Conservation (phyloP, 2,797 vertebrate genomes). For the Huso huso region DNA sequence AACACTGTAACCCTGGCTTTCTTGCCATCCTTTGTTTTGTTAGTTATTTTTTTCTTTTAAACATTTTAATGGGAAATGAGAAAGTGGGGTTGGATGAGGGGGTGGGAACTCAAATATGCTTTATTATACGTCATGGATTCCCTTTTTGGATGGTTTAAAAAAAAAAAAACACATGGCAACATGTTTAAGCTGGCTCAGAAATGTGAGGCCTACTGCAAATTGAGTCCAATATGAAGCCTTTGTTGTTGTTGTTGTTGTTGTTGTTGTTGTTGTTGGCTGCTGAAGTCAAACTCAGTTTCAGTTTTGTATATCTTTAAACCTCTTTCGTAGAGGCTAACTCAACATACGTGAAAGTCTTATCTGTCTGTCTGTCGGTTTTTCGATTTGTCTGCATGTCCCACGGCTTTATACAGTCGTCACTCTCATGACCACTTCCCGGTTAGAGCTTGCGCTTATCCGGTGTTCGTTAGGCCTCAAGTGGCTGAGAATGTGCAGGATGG, state of each 20-base stretch:
- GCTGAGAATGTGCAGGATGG: constrained; percentile 86
- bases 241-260: constrained; percentile 12
- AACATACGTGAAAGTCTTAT: background rate
- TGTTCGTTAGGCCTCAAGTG: constrained; percentile 79
- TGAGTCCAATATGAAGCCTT: constrained; percentile 18
- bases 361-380: background rate
- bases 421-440: constrained; percentile 88
- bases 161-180: constrained; percentile 20
- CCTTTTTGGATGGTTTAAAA: background rate
- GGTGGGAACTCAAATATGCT: background rate
- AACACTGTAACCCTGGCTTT: constrained; percentile 22
- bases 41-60: constrained; percentile 28
- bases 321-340: constrained; percentile 3
- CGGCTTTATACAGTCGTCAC: constrained; percentile 81
- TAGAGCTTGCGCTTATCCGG: constrained; percentile 66
- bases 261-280: constrained; percentile 26
- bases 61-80: background rate
- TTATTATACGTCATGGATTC: background rate
- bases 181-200: constrained; percentile 19
- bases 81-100: background rate
- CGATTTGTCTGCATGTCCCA: background rate
- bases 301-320: constrained; percentile 14
- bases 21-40: constrained; percentile 20
- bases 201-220: constrained; percentile 20
- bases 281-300: constrained; percentile 28